Base-by-base conservation (phyloP, 2,888 invertebrate species). In the Eupithecia pulchellata region DNA sequence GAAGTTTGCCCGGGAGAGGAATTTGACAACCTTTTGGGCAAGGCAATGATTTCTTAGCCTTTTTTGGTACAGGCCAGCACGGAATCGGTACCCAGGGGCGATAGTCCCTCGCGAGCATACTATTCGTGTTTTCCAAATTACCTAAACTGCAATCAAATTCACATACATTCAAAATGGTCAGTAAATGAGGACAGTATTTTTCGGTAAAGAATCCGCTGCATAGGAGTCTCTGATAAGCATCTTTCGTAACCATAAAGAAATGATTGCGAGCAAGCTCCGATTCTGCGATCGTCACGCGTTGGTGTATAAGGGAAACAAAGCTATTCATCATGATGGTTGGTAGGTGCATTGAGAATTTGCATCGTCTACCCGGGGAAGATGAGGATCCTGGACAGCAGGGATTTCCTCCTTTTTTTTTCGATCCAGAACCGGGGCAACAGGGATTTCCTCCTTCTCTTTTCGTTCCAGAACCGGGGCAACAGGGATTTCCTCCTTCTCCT, bases 41-140 rank as follows among this genome's bases (percentile, higher is more conserved):
- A 9, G 85, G 77, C 0, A 86, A 70, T 0, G 78, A 81, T 29
- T 71, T 76, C 20, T 83, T 80, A 20, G 77, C 52, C 39, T 85
- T 83, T 36, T 81, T 79, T 0, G 86, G 81, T 4, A 77, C 72
- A 0, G 89, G 89, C 89, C 90, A 91, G 1, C 88, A 89, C 0
- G 92, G 92, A 66, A 92, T 90, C 0, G 92, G 92, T 0, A 84
- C 76, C 92, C 92, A 92, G 0, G 92, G 91, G 0, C 89, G 86
- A 60, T 83, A 91, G 29, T 87, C 83, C 63, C 81, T 86, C 0
- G 85, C 81, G 8, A 81, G 78, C 4, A 77, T 58, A 1, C 81
- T 13, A 14, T 69, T 47, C 70, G 13, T 25, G 11, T 4, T 25
- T 25, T 52, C 25, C 9, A 3, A 20, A 9, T 11, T 47, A 20